Conservation (phyloP, 2,797 vertebrate species). For the Peromyscus nudipes region DNA sequence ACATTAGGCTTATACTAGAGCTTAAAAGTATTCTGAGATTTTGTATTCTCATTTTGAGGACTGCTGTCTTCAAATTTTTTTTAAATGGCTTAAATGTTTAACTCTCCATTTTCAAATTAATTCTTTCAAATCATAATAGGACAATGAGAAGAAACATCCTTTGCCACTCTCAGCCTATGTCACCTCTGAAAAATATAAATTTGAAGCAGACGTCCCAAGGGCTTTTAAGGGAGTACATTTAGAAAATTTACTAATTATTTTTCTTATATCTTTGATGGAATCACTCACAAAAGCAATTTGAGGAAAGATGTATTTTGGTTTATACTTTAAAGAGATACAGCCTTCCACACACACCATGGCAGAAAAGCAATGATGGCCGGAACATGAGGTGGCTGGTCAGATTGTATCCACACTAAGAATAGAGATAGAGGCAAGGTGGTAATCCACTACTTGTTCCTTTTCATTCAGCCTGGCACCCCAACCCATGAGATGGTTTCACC, state of each 20-base stretch:
- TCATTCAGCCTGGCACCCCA: neutral
- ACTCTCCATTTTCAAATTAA: slow-evolving; percentile 21
- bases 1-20: neutral
- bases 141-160: neutral
- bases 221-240: neutral
- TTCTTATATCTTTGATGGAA: neutral
- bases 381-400: neutral
- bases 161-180: neutral
- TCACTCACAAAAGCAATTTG: neutral
- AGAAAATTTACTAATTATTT: neutral
- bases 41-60: neutral
- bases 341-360: neutral
- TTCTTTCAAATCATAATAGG: slow-evolving; percentile 15
- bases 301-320: neutral
- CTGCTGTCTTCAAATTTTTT: neutral
- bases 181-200: neutral
- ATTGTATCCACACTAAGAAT: neutral
- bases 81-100: neutral
- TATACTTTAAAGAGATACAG: neutral
- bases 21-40: neutral
- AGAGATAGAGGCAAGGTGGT: neutral
- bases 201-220: neutral
- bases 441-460: neutral
- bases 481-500: neutral
- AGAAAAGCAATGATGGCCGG: neutral